Evolutionary conservation across 23 tunicate species (phyloP), one percentile per base, ranked within the genome.

Genomic region (Styela plicata): DNA sequence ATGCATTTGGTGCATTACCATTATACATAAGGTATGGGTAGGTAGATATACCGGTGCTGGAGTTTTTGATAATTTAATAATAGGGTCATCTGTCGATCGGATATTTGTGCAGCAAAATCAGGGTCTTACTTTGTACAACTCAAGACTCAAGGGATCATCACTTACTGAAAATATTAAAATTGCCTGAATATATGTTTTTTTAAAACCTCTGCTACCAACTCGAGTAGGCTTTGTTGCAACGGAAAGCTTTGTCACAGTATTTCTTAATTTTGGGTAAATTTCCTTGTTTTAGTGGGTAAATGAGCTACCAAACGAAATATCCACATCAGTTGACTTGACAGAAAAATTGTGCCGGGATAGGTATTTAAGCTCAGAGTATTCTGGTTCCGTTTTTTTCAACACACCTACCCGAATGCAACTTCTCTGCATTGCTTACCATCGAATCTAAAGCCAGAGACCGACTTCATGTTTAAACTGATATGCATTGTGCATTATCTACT

Each of bases 381-480:
- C 57, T 44, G 7, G 57, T 44, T 44, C 57, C 57, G 10, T 44
- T 13, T 44, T 44, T 5, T 44, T 7, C 57, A 44, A 44, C 57
- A 5, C 13, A 44, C 57, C 57, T 44, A 13, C 13, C 10, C 13
- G 57, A 44, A 13, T 44, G 57, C 13, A 44, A 13, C 7, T 44
- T 44, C 13, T 44, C 57, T 44, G 13, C 57, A 7, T 44, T 44
- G 57, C 57, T 44, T 44, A 44, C 57, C 13, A 13, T 44, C 57
- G 10, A 5, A 44, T 44, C 57, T 44, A 44, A 44, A 44, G 57
- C 57, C 7, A 7, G 57, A 44, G 13, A 44, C 57, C 57, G 57
- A 13, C 57, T 44, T 13, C 21, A 76, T 76, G 80, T 76, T 24
- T 69, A 76, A 76, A 34, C 64, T 76, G 80, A 76, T 23, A 66